Percentiles rank a stretch among this genome's conserved stretches.
Evolutionary conservation across 2,797 vertebrate genomes (phyloP).

Genomic region (Oreortyx pictus): DNA sequence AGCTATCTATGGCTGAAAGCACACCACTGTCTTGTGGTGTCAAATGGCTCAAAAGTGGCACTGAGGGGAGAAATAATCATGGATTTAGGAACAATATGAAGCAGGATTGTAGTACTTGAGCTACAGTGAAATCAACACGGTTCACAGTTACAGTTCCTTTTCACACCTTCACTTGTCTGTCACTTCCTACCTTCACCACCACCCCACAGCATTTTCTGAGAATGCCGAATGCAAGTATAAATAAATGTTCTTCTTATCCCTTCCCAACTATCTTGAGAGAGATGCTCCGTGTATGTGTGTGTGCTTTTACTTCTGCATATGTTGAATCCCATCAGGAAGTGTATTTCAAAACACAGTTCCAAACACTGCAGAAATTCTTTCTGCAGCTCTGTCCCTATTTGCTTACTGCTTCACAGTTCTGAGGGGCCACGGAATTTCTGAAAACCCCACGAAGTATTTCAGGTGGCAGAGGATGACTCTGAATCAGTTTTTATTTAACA

Average conservation of each 20-base stretch:
- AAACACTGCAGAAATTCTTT: background rate
- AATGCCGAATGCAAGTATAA: slow-evolving; percentile 13
- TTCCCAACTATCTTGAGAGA: background rate
- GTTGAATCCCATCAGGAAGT: background rate
- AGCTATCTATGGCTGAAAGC: background rate
- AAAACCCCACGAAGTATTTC: background rate
- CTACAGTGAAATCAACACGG: background rate
- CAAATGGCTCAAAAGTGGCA: background rate
- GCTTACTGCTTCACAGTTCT: rapidly evolving
- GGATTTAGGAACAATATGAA: background rate
- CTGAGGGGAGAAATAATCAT: background rate
- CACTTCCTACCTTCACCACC: slow-evolving; percentile 52
- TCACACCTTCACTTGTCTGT: slow-evolving; percentile 55
- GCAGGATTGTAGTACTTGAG: background rate
- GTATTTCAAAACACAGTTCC: background rate
- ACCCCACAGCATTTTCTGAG: background rate
- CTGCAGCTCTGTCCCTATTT: background rate
- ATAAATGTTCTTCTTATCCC: slow-evolving; percentile 1
- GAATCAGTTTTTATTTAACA: background rate
- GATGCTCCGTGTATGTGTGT: background rate
- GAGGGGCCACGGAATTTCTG: background rate
- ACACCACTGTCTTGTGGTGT: background rate
- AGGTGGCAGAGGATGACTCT: background rate
- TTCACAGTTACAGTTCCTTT: slow-evolving; percentile 28
- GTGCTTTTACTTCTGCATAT: background rate